phyloP scores from a whole-genome alignment of 2,888 invertebrate species.

The Thymelicus acteon region DNA sequence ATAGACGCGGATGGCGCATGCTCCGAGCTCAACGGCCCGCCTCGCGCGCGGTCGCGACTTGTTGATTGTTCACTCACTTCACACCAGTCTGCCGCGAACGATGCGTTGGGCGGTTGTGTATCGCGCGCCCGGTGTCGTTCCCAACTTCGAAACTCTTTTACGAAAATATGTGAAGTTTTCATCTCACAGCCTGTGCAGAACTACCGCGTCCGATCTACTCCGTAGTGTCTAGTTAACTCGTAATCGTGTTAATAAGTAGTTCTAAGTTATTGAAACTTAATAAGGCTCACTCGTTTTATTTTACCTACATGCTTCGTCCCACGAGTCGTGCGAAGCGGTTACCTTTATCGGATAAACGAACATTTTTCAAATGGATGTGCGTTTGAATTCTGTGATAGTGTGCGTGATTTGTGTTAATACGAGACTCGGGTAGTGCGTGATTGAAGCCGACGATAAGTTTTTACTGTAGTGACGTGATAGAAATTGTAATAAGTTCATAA shows the following conservation, averaged over 20 bases:
- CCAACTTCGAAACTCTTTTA: slow-evolving; percentile 79
- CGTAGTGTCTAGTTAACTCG: slow-evolving; percentile 65
- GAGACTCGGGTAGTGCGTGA: slow-evolving; percentile 71
- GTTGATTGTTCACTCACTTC: slow-evolving; percentile 83
- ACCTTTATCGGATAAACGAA: slow-evolving; percentile 82
- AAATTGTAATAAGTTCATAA: slow-evolving; percentile 62
- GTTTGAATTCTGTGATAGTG: slow-evolving; percentile 79
- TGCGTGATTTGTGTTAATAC: slow-evolving; percentile 76
- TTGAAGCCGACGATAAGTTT: slow-evolving; percentile 75
- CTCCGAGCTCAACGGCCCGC: slow-evolving; percentile 70
- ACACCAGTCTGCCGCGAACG: slow-evolving; percentile 74
- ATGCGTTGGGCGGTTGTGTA: slow-evolving; percentile 77
- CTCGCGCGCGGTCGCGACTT: slow-evolving; percentile 75
- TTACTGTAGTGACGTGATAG: slow-evolving; percentile 72
- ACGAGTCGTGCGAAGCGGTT: slow-evolving; percentile 76
- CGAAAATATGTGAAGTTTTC: slow-evolving; percentile 82
- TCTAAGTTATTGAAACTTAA: slow-evolving; percentile 79
- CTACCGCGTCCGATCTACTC: slow-evolving; percentile 59
- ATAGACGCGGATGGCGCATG: slow-evolving; percentile 76
- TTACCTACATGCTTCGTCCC: slow-evolving; percentile 82
- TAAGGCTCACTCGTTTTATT: slow-evolving; percentile 79
- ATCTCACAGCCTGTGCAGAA: slow-evolving; percentile 67
- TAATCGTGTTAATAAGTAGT: slow-evolving; percentile 67
- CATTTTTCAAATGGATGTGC: slow-evolving; percentile 84
- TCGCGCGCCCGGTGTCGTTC: slow-evolving; percentile 64